Percentiles rank a stretch among this genome's conserved stretches.
phyloP scores from a whole-genome alignment of 2,888 invertebrate genomes.

The Nomada ferruginata region DNA sequence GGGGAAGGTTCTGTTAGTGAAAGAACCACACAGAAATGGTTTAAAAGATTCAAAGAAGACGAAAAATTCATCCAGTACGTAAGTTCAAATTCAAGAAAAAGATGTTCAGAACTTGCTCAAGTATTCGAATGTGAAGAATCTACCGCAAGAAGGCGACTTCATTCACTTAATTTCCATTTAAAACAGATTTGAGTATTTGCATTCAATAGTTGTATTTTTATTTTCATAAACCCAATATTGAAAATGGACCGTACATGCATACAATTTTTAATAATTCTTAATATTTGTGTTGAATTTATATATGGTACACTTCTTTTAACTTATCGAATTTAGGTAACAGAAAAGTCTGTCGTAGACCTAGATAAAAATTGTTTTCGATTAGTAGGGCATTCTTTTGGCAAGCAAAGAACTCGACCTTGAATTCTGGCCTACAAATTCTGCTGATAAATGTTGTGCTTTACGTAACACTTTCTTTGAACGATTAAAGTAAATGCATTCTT shows the following conservation, averaged over 20 bases:
- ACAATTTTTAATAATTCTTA: not conserved
- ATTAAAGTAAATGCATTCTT: not conserved
- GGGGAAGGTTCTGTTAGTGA: too few species aligned
- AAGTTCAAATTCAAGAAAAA: too few species aligned
- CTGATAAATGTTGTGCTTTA: not conserved
- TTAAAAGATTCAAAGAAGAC: too few species aligned
- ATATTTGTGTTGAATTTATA: not conserved
- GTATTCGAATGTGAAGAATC: too few species aligned
- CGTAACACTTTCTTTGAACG: not conserved
- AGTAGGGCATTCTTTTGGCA: constrained; percentile 6
- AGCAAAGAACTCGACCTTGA: not conserved
- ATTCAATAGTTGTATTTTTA: not conserved
- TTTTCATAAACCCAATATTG: not conserved
- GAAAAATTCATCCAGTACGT: too few species aligned
- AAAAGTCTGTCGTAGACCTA: not conserved
- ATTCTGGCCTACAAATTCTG: not conserved
- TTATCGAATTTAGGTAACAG: not conserved
- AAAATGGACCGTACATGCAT: not conserved
- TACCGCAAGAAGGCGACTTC: too few species aligned
- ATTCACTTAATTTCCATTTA: too few species aligned
- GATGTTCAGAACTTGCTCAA: too few species aligned
- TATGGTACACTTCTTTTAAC: not conserved
- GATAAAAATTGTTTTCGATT: not conserved
- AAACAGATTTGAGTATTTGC: too few species aligned
- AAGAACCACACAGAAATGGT: too few species aligned